Percentiles rank a stretch among this genome's conserved stretches.
phyloP scores from a whole-genome alignment of 1,140 invertebrate genomes.

The Drosophila erecta region DNA sequence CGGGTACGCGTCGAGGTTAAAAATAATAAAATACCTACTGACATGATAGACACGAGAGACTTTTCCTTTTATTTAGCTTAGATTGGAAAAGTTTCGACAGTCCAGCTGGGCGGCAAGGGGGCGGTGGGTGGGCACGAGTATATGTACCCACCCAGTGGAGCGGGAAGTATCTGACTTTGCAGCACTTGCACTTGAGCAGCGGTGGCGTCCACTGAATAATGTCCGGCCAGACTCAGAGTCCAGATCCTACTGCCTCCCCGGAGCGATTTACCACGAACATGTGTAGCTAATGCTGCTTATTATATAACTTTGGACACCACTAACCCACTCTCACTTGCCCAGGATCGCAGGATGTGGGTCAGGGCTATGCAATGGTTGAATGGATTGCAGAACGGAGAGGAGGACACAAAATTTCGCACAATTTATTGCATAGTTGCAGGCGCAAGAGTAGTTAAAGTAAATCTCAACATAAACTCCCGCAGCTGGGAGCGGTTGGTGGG shows the following conservation, averaged over 20 bases:
- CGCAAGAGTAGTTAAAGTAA: slow-evolving; percentile 75
- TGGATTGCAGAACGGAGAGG: slow-evolving; percentile 7
- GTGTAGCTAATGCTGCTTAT: slow-evolving; percentile 77
- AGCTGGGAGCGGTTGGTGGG: slow-evolving; percentile 21
- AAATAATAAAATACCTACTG: slow-evolving; percentile 84
- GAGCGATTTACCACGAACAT: slow-evolving; percentile 50
- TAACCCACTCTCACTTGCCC: not conserved
- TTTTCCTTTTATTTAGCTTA: slow-evolving; percentile 84
- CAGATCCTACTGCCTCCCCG: not conserved
- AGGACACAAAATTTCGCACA: slow-evolving; percentile 61
- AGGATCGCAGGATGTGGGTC: slow-evolving; percentile 43
- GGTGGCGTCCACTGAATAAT: slow-evolving; percentile 33
- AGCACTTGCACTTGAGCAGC: slow-evolving; percentile 75
- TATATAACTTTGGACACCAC: slow-evolving; percentile 54
- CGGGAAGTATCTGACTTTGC: slow-evolving; percentile 40
- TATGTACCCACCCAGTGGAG: too few species aligned
- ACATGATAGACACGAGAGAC: slow-evolving; percentile 83
- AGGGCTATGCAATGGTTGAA: slow-evolving; percentile 37
- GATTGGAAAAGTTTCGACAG: slow-evolving; percentile 84
- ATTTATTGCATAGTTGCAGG: slow-evolving; percentile 82
- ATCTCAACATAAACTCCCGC: slow-evolving; percentile 60
- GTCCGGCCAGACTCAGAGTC: slow-evolving; percentile 25
- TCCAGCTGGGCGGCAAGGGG: slow-evolving; percentile 44
- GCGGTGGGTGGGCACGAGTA: not conserved
- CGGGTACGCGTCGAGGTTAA: slow-evolving; percentile 57